A percentile compares a stretch with the other conserved stretches of the same genome.
Conservation (phyloP, 2,113 vertebrate genomes). For the Leptocoma aspasia region DNA sequence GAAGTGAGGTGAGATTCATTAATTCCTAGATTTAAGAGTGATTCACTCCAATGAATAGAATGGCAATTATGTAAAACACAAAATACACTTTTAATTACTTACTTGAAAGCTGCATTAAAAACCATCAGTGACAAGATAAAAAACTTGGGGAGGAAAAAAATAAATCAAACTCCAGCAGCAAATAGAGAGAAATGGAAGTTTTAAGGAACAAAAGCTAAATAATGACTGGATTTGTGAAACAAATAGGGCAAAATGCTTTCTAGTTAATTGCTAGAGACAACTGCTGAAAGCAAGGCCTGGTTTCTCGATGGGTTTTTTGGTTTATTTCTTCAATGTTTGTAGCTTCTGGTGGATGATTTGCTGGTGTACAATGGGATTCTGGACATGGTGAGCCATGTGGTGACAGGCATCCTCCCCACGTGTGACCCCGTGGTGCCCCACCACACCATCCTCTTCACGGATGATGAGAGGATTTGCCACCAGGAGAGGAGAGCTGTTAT, state of each 20-base stretch:
- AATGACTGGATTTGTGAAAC: neutral
- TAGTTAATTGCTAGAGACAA: neutral
- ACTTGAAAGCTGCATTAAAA: slow-evolving; percentile 2
- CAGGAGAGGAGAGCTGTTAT: slow-evolving; percentile 82
- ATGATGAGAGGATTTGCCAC: slow-evolving; percentile 75
- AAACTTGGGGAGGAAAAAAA: neutral
- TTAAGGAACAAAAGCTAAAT: neutral
- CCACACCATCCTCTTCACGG: slow-evolving; percentile 93
- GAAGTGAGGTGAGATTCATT: slow-evolving; percentile 8
- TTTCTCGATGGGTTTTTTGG: neutral
- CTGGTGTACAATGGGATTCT: slow-evolving; percentile 94
- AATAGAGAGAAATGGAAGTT: neutral
- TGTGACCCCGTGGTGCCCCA: slow-evolving; percentile 84
- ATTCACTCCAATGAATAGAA: neutral
- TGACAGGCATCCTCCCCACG: slow-evolving; percentile 88
- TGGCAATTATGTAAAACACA: slow-evolving; percentile 8
- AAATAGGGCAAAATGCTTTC: neutral
- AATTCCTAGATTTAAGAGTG: slow-evolving; percentile 18
- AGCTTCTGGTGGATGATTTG: slow-evolving; percentile 95
- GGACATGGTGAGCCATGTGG: slow-evolving; percentile 79
- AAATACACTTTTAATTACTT: slow-evolving; percentile 37
- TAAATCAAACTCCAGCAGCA: neutral
- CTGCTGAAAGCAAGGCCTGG: neutral
- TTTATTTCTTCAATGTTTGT: neutral
- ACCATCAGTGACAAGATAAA: neutral